phyloP scores from a whole-genome alignment of 1,140 invertebrate genomes.

The Bilobella aurantiaca region DNA sequence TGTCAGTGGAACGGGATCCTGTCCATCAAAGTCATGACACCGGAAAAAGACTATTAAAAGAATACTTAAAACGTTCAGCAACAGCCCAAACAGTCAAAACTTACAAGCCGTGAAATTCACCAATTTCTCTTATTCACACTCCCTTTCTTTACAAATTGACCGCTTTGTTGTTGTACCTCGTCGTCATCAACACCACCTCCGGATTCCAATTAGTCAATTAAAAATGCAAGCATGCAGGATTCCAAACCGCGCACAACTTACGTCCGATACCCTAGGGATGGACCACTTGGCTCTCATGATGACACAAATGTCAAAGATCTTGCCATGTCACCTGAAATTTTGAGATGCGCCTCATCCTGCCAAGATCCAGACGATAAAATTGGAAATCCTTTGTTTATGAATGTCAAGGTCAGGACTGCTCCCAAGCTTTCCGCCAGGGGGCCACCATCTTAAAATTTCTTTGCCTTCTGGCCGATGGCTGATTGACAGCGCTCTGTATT shows the following conservation, averaged over 20 bases:
- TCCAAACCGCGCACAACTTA: too few species aligned
- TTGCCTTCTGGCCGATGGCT: background rate
- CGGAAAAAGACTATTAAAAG: background rate
- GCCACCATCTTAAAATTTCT: too few species aligned
- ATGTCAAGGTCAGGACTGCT: constrained; percentile 2
- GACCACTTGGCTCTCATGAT: background rate
- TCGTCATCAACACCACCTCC: background rate
- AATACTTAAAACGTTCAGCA: too few species aligned
- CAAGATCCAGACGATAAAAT: background rate
- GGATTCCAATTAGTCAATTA: background rate
- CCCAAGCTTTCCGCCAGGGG: too few species aligned
- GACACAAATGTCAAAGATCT: background rate
- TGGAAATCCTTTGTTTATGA: background rate
- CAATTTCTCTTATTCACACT: background rate
- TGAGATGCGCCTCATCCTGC: background rate
- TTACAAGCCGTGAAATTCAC: background rate
- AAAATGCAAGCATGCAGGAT: too few species aligned
- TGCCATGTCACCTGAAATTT: background rate
- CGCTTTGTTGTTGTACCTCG: too few species aligned
- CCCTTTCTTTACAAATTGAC: background rate
- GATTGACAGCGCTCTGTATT: background rate
- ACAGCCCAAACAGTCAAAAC: too few species aligned
- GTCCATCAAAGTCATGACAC: background rate
- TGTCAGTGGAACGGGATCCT: background rate
- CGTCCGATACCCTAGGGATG: too few species aligned